Base-by-base conservation (phyloP, 2,888 invertebrate species). In the Parthenolecanium corni region DNA sequence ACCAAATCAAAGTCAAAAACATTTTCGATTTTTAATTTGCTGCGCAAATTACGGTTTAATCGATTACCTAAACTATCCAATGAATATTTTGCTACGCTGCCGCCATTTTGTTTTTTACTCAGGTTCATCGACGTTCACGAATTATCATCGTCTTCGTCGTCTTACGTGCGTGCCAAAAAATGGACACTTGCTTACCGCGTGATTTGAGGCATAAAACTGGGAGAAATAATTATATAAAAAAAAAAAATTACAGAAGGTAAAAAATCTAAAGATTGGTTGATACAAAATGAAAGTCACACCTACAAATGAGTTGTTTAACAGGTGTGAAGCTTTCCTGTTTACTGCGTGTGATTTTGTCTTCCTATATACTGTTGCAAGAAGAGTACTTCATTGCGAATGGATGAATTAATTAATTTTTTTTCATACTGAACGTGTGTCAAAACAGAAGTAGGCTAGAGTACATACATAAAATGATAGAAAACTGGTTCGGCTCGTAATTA, bases 281-380 rank as follows among this genome's bases (percentile, higher is more conserved):
- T 42, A 40, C 40, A 42, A 38, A 18, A 54, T 23, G n/a, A n/a
- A n/a, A n/a, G 54, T 54, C 40, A 54, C 54, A 54, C 54, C 54
- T 54, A 54, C 54, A 42, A 54, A 54, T 31, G 31, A 31, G 31
- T 4, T 31, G 9, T 9, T 6, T 6, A 40, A 54, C 54, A 54
- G 54, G 54, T 54, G 54, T 54, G 23, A 31, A 31, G 31, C 54
- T 40, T 40, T 40, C 54, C 54, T 54, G 40, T 54, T 54, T 38
- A 36, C 38, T 38, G 23, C 18, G 40, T 54, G n/a, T 54, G 40
- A 31, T 16, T n/a, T n/a, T 21, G 42, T 38, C 54, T 54, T 40
- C 54, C 54, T 40, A 40, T 42, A n/a, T n/a, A 31, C 31, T 6
- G 31, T 31, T 31, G 31, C 5, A 4, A 4, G 31, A 31, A 31